phyloP scores from a whole-genome alignment of 2,888 invertebrate genomes.

The Ptilodon capucinus region DNA sequence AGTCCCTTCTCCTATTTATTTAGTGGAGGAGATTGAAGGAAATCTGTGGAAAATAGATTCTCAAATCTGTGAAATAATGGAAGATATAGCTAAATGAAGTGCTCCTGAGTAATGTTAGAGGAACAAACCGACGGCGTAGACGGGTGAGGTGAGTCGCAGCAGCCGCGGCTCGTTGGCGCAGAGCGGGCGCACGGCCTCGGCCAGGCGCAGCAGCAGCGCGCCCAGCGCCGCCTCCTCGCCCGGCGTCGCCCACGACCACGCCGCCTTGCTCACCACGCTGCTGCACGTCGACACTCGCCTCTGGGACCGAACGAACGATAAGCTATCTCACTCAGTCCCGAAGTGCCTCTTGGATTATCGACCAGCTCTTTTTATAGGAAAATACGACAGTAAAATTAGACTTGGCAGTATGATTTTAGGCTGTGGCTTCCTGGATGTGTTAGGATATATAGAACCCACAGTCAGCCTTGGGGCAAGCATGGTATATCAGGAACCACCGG shows the following conservation, averaged over 20 bases:
- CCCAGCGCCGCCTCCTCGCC: slow-evolving; percentile 56
- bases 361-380: no score
- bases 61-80: not conserved
- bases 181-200: slow-evolving; percentile 54
- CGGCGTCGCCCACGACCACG: slow-evolving; percentile 50
- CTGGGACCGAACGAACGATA: no score
- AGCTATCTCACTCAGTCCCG: no score
- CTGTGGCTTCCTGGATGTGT: no score
- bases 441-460: no score
- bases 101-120: not conserved
- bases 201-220: slow-evolving; percentile 49
- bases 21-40: not conserved
- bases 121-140: slow-evolving; percentile 57
- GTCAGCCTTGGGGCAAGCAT: no score
- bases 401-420: no score
- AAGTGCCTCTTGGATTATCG: no score
- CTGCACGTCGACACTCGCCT: not conserved
- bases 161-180: slow-evolving; percentile 58
- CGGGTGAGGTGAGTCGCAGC: slow-evolving; percentile 51
- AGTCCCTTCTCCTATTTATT: no score
- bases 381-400: no score
- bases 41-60: not conserved
- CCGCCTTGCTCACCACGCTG: slow-evolving; percentile 35
- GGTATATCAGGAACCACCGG: no score
- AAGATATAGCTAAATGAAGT: not conserved